Base-by-base conservation (phyloP, 2,113 vertebrate genomes). In the Atractosteus spatula region DNA sequence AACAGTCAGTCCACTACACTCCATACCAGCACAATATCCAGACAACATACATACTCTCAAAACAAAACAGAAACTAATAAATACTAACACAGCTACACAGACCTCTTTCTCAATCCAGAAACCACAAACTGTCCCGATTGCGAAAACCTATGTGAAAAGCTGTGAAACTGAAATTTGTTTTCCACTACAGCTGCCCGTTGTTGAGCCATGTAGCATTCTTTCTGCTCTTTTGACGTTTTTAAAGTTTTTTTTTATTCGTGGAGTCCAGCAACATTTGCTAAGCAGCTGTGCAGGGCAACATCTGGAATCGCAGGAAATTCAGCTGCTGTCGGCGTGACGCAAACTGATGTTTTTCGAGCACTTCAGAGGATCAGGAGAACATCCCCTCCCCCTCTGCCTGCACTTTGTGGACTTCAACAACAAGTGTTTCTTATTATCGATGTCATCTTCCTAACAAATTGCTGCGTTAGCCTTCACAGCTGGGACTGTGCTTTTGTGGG, bases 401-500 rank as follows among this genome's bases (percentile, higher is more conserved):
- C 59, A 1, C 59, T 14, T 91, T 89, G 94, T 94, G 88, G 91
- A 93, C 91, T 93, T 88, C 80, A 82, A 84, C 80, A 84, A 86
- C 93, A 93, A 95, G 90, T 94, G 95, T 91, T 96, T 95, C 88
- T 92, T 88, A 94, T 97, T 96, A 94, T 87, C 87, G 88, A 89
- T 93, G 92, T 95, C 92, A 92, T 94, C 90, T 92, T 90, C 84
- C 81, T 92, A 93, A 95, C 93, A 94, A 94, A 97, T 94, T 87
- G 89, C 86, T 85, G 86, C 77, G 79, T 85, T 90, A 85, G 84
- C 87, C 86, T 84, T 85, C 17, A 80, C 91, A 95, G 93, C 92
- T 95, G 93, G 89, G 85, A 45, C 83, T 83, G 84, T 84, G 86
- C 67, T 75, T 77, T 62, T 69, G 73, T 29, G 68, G 65, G 70